Conservation (phyloP, 1,140 invertebrate species). For the Gonatopus flavifemur region DNA sequence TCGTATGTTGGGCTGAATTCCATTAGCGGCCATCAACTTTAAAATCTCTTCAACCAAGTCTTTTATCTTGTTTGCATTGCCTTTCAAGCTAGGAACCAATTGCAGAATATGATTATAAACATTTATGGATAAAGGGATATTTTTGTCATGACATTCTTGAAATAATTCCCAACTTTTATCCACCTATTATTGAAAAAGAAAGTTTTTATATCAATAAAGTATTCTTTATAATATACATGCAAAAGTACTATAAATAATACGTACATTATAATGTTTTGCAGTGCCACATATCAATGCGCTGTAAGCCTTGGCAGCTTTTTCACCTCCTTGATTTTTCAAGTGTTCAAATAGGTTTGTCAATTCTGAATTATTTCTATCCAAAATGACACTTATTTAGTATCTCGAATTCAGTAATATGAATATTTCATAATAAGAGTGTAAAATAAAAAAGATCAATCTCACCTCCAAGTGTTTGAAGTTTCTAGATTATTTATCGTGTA, state of each 20-base stretch:
- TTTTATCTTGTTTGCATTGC: conserved; percentile 42
- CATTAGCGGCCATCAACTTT: conserved; percentile 61
- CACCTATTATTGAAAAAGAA: conserved; percentile 45
- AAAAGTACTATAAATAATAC: conserved; percentile 4
- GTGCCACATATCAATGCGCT: conserved; percentile 61
- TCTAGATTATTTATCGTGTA: conserved; percentile 43
- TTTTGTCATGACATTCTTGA: conserved; percentile 67
- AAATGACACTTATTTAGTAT: conserved; percentile 5
- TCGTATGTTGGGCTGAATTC: conserved; percentile 68
- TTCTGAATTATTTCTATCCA: conserved; percentile 20
- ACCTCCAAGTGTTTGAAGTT: conserved; percentile 71
- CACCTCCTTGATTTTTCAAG: conserved; percentile 51
- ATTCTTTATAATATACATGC: neutral
- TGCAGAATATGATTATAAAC: conserved; percentile 74
- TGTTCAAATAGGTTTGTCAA: conserved; percentile 37
- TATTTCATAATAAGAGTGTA: too few relatives aligned
- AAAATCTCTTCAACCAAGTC: conserved; percentile 62
- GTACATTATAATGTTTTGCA: conserved; percentile 59
- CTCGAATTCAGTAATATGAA: too few relatives aligned
- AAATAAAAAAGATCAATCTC: conserved; percentile 35
- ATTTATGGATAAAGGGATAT: conserved; percentile 64
- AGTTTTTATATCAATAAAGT: neutral
- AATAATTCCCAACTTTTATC: conserved; percentile 68
- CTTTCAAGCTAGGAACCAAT: conserved; percentile 62
- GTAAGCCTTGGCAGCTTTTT: conserved; percentile 54